These are phyloP conservation scores for Avahi laniger DNA, from an alignment of 2,797 vertebrate species.

Conservation along the genomic window DNA sequence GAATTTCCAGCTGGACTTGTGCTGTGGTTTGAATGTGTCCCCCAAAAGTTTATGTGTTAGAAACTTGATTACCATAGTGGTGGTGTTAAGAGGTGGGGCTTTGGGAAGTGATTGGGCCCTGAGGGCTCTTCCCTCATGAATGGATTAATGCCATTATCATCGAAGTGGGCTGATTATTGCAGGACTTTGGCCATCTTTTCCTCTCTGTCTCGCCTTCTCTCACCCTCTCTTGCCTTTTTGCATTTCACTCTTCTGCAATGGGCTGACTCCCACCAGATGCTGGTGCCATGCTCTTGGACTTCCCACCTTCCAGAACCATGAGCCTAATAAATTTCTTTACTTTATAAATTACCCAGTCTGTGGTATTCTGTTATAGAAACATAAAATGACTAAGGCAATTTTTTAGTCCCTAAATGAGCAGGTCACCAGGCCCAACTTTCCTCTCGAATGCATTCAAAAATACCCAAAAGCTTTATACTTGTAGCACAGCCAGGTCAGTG, in stretches of 20 bases:
- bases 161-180: background rate
- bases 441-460: background rate
- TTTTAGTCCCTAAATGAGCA: background rate
- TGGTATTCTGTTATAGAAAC: background rate
- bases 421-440: background rate
- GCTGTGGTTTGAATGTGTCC: background rate
- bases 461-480: background rate
- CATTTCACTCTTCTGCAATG: background rate
- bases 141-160: background rate
- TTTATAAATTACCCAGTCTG: background rate
- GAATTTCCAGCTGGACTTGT: background rate
- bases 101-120: background rate
- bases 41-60: background rate
- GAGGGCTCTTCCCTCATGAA: background rate
- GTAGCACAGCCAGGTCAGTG: background rate
- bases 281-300: background rate
- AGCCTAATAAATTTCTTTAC: background rate
- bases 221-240: background rate
- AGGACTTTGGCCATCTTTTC: background rate
- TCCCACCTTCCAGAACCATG: background rate
- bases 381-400: background rate
- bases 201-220: background rate
- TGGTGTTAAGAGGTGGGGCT: background rate
- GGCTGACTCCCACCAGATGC: background rate
- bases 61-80: background rate